A percentile compares a stretch with the other conserved stretches of the same genome.
These are phyloP conservation scores for Ascaphus truei DNA, from an alignment of 2,113 vertebrate genomes.

Conservation along the genomic window DNA sequence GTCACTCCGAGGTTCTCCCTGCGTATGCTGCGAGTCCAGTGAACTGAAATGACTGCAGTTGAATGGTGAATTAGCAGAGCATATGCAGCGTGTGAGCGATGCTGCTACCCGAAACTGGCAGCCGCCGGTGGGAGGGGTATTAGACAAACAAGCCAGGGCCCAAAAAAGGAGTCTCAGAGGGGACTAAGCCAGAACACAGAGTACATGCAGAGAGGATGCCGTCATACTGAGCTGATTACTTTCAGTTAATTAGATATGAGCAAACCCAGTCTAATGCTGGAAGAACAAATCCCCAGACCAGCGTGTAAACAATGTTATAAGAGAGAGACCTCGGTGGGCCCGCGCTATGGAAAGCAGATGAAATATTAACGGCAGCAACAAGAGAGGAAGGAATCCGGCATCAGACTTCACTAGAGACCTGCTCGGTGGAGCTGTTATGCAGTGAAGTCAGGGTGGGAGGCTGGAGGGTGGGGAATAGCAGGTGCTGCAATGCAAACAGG, in stretches of 20 bases:
- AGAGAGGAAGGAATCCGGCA: slow-evolving; percentile 59
- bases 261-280: slow-evolving; percentile 38
- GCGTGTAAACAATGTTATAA: slow-evolving; percentile 42
- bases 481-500: not conserved
- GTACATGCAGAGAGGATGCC: slow-evolving; percentile 32
- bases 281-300: slow-evolving; percentile 40
- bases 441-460: not conserved
- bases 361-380: slow-evolving; percentile 66
- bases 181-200: slow-evolving; percentile 7
- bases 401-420: slow-evolving; percentile 68
- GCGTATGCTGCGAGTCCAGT: not conserved
- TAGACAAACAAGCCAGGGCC: slow-evolving; percentile 3
- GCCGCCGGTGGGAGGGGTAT: not conserved
- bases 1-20: not conserved
- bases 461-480: not conserved
- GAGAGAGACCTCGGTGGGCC: slow-evolving; percentile 38
- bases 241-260: slow-evolving; percentile 44
- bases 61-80: not conserved
- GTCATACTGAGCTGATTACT: slow-evolving; percentile 38
- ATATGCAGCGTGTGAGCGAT: not conserved
- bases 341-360: slow-evolving; percentile 55
- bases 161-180: slow-evolving; percentile 15
- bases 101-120: not conserved
- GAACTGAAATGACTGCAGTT: not conserved
- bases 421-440: slow-evolving; percentile 29